Evolutionary conservation across 2,797 vertebrate species (phyloP), one percentile per base, ranked within the genome.

Genomic region (Chloroceryle amazona): DNA sequence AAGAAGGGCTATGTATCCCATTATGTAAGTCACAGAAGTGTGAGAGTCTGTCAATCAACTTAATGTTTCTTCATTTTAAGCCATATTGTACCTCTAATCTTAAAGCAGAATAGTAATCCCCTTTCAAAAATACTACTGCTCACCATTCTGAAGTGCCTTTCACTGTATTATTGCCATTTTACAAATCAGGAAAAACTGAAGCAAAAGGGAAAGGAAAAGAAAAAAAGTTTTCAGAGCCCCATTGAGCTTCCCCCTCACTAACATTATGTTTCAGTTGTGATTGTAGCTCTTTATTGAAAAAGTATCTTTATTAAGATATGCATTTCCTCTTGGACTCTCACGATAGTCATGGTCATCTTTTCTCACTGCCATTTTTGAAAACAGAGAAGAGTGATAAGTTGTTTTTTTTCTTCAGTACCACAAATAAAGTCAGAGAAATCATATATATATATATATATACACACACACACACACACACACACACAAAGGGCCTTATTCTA

Each of bases 11-110:
- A 18, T 33, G 10, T 74, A 63, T 41, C 71, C n/a, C 25, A 19
- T 81, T 84, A 61, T 72, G 10, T 57, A 75, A 88, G 55, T 93
- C 47, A 61, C 13, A 91, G 35, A 41, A 82, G 31, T 67, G 65
- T 78, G 78, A 86, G 42, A 80, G 21, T 55, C 71, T 92, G 78
- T 85, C 92, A 84, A 8, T 90, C 70, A 87, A 55, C 5, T 20
- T 68, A 49, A 81, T 42, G 10, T 81, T 89, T 91, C 63, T 82
- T 92, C 44, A 61, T 89, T 75, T 97, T 72, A 86, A 86, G 42
- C 22, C 33, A 61, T 11, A 10, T 65, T 79, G 88, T 90, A 23
- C 57, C 5, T 67, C 51, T 80, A n/a, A 70, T 74, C 63, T 82
- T 80, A 51, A 70, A 86, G 17, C 35, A 85, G 71, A 70, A 46